Evolutionary conservation across 2,797 vertebrate genomes (phyloP).

Genomic region (Anguilla anguilla): DNA sequence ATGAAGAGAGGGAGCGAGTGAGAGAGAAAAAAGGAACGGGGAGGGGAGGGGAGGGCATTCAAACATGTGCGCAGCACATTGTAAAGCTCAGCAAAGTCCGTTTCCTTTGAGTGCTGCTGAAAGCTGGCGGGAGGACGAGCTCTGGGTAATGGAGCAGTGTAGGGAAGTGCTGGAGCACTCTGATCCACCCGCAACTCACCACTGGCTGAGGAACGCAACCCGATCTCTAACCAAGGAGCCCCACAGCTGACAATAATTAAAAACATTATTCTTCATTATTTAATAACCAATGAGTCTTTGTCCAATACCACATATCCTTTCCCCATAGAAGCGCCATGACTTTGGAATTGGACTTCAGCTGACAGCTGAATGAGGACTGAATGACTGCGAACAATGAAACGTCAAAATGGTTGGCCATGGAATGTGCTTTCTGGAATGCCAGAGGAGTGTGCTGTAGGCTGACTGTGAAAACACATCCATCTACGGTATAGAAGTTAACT

Average conservation of each 20-base stretch:
- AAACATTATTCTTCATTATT: slow-evolving; percentile 15
- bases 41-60: slow-evolving; percentile 16
- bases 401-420: neutral
- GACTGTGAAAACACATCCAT: neutral
- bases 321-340: neutral
- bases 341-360: neutral
- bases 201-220: neutral
- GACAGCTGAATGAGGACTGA: neutral
- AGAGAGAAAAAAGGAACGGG: neutral
- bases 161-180: neutral
- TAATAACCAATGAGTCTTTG: neutral
- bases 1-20: neutral
- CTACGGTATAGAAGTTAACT: neutral
- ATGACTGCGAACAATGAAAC: neutral
- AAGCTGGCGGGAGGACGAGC: neutral
- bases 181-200: neutral
- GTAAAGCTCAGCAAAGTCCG: neutral
- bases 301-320: slow-evolving; percentile 1
- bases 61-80: neutral
- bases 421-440: neutral
- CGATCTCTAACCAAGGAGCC: neutral
- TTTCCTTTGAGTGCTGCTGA: neutral
- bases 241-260: neutral
- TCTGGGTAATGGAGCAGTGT: neutral
- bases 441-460: neutral